phyloP scores from a whole-genome alignment of 2,888 invertebrate genomes.

The Stenotaenia linearis region DNA sequence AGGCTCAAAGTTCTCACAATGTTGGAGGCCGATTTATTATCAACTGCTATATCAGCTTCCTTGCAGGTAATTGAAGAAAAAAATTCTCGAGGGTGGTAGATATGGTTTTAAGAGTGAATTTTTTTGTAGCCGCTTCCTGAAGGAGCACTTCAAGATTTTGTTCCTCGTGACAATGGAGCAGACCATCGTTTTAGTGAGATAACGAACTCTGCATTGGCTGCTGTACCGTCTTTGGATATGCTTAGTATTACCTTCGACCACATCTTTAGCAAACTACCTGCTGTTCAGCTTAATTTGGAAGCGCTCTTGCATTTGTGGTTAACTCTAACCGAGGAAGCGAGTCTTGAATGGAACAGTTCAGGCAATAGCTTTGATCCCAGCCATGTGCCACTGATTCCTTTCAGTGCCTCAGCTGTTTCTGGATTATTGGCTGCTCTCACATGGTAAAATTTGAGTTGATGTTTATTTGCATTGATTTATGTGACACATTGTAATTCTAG shows the following conservation, averaged over 20 bases:
- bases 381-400: slow-evolving; percentile 57
- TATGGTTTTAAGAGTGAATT: not conserved
- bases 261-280: slow-evolving; percentile 61
- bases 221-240: slow-evolving; percentile 51
- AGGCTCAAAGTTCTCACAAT: slow-evolving; percentile 64
- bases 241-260: slow-evolving; percentile 63
- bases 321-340: slow-evolving; percentile 63
- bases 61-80: slow-evolving; percentile 40
- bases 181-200: not conserved
- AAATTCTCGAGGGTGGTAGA: too few relatives aligned
- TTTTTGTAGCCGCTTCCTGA: slow-evolving; percentile 26
- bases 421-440: slow-evolving; percentile 62
- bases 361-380: slow-evolving; percentile 37
- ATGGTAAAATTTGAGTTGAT: slow-evolving; percentile 52
- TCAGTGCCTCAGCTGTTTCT: slow-evolving; percentile 60
- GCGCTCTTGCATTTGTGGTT: slow-evolving; percentile 80
- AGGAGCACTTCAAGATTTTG: slow-evolving; percentile 7
- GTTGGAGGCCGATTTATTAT: slow-evolving; percentile 59
- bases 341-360: slow-evolving; percentile 38
- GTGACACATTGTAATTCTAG: too few relatives aligned
- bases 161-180: not conserved
- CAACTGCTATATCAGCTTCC: slow-evolving; percentile 53
- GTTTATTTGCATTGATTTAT: too few relatives aligned
- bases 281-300: slow-evolving; percentile 64
- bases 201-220: not conserved